Evolutionary conservation across 2,888 invertebrate species (phyloP).

Genomic region (Clusia tigrina): DNA sequence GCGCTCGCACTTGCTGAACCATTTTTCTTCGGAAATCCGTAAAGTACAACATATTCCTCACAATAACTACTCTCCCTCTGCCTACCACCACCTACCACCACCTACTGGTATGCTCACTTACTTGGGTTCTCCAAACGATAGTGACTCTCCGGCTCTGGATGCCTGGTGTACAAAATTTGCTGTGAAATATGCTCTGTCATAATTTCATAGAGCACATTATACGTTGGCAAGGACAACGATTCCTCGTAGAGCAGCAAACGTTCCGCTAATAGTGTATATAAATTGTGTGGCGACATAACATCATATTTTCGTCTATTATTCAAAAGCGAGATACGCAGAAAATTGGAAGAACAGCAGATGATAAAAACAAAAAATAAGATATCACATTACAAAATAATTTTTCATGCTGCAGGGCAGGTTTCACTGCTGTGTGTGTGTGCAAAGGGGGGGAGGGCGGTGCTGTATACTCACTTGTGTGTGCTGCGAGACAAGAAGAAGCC

Average conservation of each 20-base stretch:
- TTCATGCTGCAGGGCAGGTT: slow-evolving; percentile 13
- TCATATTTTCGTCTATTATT: slow-evolving; percentile 90
- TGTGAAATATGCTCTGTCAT: slow-evolving; percentile 97
- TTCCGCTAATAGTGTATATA: slow-evolving; percentile 95
- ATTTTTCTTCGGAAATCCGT: no score
- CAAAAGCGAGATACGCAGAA: not conserved
- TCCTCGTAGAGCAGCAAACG: slow-evolving; percentile 88
- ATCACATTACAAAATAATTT: slow-evolving; percentile 39
- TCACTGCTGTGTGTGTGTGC: not conserved
- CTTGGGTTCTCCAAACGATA: slow-evolving; percentile 96
- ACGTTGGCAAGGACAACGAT: slow-evolving; percentile 90
- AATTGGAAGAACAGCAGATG: slow-evolving; percentile 13
- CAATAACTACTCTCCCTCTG: no score
- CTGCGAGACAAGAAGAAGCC: slow-evolving; percentile 98
- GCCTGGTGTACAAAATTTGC: slow-evolving; percentile 91
- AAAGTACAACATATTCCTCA: no score
- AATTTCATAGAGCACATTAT: slow-evolving; percentile 98
- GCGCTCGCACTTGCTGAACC: no score
- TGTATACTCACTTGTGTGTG: slow-evolving; percentile 88
- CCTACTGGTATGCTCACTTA: slow-evolving; percentile 70
- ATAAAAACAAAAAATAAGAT: no score
- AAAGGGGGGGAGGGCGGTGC: not conserved
- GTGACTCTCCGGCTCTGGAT: slow-evolving; percentile 94
- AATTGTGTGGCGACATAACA: slow-evolving; percentile 98
- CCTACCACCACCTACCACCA: no score